phyloP scores from a whole-genome alignment of 2,888 invertebrate genomes.

The Junonia oenone region DNA sequence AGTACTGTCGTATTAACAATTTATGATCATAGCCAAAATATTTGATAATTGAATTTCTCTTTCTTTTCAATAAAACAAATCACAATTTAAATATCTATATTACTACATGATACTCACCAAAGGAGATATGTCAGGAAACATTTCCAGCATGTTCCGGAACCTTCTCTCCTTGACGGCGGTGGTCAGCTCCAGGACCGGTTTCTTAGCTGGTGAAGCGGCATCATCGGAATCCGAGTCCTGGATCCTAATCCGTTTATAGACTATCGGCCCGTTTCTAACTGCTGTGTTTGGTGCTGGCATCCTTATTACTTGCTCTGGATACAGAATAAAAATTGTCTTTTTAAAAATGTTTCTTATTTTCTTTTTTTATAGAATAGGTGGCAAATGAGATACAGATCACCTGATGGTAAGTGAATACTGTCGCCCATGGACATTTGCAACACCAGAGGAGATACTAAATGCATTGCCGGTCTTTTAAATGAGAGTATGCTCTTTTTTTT shows the following conservation, averaged over 20 bases:
- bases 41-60: too few species aligned
- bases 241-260: constrained; percentile 64
- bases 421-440: too few species aligned
- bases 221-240: constrained; percentile 79
- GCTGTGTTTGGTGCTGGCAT: constrained; percentile 55
- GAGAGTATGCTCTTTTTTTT: too few species aligned
- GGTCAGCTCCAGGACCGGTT: constrained; percentile 51
- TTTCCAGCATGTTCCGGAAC: constrained; percentile 81
- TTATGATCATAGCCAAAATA: too few species aligned
- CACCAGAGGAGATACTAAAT: too few species aligned
- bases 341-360: not conserved
- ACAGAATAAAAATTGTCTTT: not conserved
- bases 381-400: too few species aligned
- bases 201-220: constrained; percentile 51
- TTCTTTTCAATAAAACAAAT: not conserved
- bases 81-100: not conserved
- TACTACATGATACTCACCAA: constrained; percentile 60
- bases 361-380: too few species aligned
- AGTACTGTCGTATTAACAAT: too few species aligned
- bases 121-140: constrained; percentile 81
- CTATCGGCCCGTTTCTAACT: constrained; percentile 47
- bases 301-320: constrained; percentile 37
- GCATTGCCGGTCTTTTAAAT: too few species aligned
- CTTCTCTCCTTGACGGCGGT: constrained; percentile 77
- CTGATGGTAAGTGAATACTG: too few species aligned